Evolutionary conservation across 2,888 invertebrate species (phyloP).

Genomic region (Leptopilina drosophilae): DNA sequence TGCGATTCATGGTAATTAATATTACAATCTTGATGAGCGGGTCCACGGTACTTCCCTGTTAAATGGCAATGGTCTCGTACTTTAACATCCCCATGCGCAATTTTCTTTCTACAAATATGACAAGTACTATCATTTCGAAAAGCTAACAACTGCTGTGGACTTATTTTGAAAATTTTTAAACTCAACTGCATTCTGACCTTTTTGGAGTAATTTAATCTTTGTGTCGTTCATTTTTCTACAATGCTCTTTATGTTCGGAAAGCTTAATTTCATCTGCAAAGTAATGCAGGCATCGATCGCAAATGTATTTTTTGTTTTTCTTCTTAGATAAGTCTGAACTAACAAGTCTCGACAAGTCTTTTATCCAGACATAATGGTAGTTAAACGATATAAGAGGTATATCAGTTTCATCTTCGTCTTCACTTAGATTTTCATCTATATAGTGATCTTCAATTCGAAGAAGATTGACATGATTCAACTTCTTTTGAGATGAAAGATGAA

Average conservation of each 20-base stretch:
- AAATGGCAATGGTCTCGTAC: too few species aligned
- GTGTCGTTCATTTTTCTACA: background rate
- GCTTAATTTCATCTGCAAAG: too few species aligned
- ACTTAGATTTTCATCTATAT: background rate
- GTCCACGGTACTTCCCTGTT: too few species aligned
- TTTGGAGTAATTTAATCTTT: background rate
- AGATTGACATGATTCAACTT: constrained; percentile 35
- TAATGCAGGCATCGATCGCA: too few species aligned
- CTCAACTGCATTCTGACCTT: background rate
- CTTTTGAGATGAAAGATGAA: constrained; percentile 31
- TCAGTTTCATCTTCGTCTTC: background rate
- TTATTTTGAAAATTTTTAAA: too few species aligned
- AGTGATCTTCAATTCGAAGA: background rate
- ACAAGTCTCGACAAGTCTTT: too few species aligned
- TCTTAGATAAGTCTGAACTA: too few species aligned
- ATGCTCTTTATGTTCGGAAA: background rate
- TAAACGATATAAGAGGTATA: background rate
- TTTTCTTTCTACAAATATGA: constrained; percentile 1
- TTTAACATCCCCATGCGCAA: background rate
- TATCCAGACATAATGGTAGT: too few species aligned
- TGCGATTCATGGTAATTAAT: too few species aligned
- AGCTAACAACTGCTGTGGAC: background rate
- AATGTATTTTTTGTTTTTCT: too few species aligned
- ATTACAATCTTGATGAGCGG: too few species aligned
- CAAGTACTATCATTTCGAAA: background rate